Base-by-base conservation (phyloP, 2,797 vertebrate genomes). In the Carapus acus region DNA sequence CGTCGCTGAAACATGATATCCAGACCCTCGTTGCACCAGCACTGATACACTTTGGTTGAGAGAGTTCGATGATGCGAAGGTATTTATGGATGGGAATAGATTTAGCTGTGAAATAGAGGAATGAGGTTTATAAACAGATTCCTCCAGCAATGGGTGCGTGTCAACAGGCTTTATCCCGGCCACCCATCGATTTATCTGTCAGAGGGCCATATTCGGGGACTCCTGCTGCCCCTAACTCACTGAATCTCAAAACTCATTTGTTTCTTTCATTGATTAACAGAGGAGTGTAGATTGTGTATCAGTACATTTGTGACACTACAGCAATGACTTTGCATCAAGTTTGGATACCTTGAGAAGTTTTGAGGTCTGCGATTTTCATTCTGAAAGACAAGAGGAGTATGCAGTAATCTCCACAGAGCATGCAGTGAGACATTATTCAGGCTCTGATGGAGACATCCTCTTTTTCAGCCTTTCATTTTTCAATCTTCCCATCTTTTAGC, bases 351-450 rank as follows among this genome's bases (percentile, higher is more conserved):
- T 90, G 83, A 83, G 88, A 90, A 67, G 83, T 84, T 93, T 91
- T 90, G 86, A 82, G 88, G 86, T 91, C 93, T 94, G 90, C 77
- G 84, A 90, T 93, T 93, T 96, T 94, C 93, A 92, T 92, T 96
- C 94, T 97, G 94, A 93, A 98, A 96, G 89, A 96, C 88, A 97
- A 96, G 85, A 94, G 81, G 88, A 85, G 88, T 76, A 86, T 67
- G 79, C 79, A 81, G 78, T 86, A 88, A 89, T 88, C 83, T 83
- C 82, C 75, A 84, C 45, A 84, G 74, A 84, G 74, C 59, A 82
- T 66, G 39, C 73, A 79, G 56, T 58, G 62, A 80, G 63, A 75
- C 73, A 77, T 55, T 58, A 59, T 47, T 63, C 43, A 69, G 16
- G 63, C 68, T 73, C 73, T 71, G 34, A 55, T 27, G 36, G 58